phyloP scores from a whole-genome alignment of 2,113 vertebrate genomes.

The Tor tambroides region DNA sequence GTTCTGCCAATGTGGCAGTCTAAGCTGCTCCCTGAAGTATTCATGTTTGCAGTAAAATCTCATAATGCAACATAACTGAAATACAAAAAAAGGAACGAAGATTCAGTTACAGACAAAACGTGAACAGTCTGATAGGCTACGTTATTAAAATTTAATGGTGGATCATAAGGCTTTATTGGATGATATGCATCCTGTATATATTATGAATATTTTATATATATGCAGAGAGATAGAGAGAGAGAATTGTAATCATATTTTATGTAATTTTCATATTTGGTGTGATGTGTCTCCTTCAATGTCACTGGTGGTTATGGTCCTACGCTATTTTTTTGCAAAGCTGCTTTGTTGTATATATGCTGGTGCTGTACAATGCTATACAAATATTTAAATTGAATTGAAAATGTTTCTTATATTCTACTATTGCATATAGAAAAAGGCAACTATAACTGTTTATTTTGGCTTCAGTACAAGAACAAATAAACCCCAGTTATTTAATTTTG shows the following conservation, averaged over 20 bases:
- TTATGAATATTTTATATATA: no score
- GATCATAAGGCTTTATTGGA: neutral
- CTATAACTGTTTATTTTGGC: no score
- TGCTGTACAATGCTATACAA: no score
- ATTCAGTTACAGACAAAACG: neutral
- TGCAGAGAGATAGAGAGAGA: no score
- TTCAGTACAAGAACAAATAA: neutral
- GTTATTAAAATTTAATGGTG: neutral
- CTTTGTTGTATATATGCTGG: neutral
- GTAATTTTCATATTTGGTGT: no score
- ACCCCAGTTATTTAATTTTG: neutral
- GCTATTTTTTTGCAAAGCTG: neutral
- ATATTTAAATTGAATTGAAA: no score
- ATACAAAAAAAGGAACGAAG: neutral
- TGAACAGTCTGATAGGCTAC: neutral
- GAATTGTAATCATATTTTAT: no score
- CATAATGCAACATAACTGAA: neutral
- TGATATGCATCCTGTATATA: no score
- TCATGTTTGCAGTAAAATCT: neutral
- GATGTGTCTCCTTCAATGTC: neutral
- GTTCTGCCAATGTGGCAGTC: neutral
- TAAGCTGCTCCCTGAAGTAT: neutral
- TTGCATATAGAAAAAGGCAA: no score
- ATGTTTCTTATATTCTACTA: no score
- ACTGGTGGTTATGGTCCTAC: neutral